phyloP scores from a whole-genome alignment of 2,797 vertebrate genomes.

The Smutsia temminckii region DNA sequence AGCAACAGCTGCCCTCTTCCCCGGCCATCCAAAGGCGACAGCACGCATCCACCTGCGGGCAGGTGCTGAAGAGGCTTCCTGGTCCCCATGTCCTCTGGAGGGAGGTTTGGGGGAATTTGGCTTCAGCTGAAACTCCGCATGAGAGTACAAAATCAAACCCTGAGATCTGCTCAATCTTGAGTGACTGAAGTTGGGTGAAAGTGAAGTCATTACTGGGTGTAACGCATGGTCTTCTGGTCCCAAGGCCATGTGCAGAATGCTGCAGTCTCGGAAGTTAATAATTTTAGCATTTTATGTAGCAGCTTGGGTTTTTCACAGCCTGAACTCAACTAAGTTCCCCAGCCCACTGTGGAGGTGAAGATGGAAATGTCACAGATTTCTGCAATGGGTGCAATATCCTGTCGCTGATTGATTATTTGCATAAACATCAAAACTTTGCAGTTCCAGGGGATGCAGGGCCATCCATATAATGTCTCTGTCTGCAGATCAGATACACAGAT shows the following conservation, averaged over 20 bases:
- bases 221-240: neutral
- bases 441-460: neutral
- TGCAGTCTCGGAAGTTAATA: neutral
- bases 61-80: too few relatives aligned
- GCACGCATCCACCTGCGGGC: too few relatives aligned
- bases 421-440: neutral
- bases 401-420: neutral
- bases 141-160: constrained; percentile 1
- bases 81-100: neutral
- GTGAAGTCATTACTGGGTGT: neutral
- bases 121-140: neutral
- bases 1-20: neutral
- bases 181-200: constrained; percentile 19
- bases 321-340: constrained; percentile 4
- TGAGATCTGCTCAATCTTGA: neutral
- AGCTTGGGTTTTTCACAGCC: neutral
- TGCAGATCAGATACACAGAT: neutral
- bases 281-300: neutral
- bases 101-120: neutral
- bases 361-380: neutral
- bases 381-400: neutral
- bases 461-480: neutral
- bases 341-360: neutral
- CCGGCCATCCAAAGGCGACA: neutral
- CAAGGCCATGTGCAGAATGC: neutral